phyloP scores from a whole-genome alignment of 2,797 vertebrate species.

The Graptemys geographica region DNA sequence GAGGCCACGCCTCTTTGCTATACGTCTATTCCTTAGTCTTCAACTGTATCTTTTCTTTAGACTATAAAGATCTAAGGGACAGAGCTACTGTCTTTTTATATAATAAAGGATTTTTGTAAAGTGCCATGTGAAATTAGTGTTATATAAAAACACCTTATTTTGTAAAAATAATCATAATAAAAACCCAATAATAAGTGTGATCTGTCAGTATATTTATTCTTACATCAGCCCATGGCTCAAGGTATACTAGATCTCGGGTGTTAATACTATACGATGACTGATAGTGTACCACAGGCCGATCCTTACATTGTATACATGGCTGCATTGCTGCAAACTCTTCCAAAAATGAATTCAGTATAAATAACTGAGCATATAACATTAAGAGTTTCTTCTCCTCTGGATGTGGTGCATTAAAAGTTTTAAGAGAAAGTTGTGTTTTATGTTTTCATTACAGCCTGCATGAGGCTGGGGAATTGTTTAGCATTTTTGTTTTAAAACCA shows the following conservation, averaged over 20 bases:
- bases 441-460: background rate
- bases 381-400: background rate
- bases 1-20: no score
- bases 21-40: background rate
- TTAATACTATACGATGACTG: background rate
- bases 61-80: background rate
- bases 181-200: rapidly evolving
- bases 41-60: background rate
- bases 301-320: rapidly evolving
- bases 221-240: background rate
- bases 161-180: background rate
- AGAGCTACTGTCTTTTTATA: background rate
- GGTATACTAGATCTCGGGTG: background rate
- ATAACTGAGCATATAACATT: rapidly evolving
- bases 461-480: background rate
- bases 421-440: background rate
- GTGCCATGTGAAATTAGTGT: background rate
- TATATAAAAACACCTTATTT: background rate
- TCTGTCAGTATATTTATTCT: background rate
- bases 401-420: background rate
- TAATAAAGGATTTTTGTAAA: background rate
- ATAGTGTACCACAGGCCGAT: rapidly evolving
- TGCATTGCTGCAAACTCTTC: rapidly evolving
- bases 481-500: background rate
- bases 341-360: background rate